Evolutionary conservation across 2,113 vertebrate species (phyloP).

Genomic region (Lophura nycthemera): DNA sequence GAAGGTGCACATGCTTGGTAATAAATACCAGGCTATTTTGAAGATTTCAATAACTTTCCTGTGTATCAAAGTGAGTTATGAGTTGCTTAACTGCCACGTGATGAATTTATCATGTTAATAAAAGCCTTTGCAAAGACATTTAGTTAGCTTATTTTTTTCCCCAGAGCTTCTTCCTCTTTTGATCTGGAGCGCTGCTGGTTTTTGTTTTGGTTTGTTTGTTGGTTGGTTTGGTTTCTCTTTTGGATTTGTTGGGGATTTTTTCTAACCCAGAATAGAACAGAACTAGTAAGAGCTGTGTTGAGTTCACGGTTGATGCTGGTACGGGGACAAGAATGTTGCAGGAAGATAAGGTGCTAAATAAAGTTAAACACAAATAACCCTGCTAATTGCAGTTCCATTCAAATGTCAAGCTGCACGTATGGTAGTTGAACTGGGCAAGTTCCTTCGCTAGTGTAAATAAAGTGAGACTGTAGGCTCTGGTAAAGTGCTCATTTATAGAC

Average conservation of each 20-base stretch:
- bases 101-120: neutral
- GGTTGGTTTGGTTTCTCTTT: neutral
- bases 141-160: neutral
- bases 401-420: neutral
- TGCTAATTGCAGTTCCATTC: conserved; percentile 45
- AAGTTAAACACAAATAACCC: conserved; percentile 60
- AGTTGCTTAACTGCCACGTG: neutral
- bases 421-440: neutral
- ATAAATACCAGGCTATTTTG: neutral
- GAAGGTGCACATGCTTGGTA: neutral
- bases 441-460: conserved; percentile 15
- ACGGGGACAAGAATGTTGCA: conserved; percentile 52
- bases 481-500: neutral
- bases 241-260: neutral
- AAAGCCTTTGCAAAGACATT: neutral
- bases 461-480: neutral
- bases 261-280: conserved; percentile 49
- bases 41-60: neutral
- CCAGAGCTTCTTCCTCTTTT: neutral
- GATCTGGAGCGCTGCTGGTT: neutral
- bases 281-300: conserved; percentile 22
- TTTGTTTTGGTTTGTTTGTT: neutral
- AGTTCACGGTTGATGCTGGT: conserved; percentile 63
- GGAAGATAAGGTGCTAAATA: conserved; percentile 75
- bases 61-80: neutral